Base-by-base conservation (phyloP, 2,113 vertebrate genomes). In the Gorsachius goisagi region DNA sequence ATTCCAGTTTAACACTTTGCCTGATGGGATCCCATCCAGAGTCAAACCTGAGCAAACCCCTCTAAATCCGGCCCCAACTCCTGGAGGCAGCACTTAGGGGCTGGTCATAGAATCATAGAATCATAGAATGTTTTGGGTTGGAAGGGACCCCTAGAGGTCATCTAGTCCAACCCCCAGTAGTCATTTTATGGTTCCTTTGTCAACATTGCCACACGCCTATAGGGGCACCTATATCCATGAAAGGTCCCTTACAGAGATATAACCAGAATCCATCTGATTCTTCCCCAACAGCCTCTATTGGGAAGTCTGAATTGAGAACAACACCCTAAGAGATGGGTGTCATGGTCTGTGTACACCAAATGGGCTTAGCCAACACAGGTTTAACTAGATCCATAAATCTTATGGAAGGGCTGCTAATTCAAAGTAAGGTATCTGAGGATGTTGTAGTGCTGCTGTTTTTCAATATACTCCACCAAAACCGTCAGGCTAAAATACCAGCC, bases 341-440 rank as follows among this genome's bases (percentile, higher is more conserved):
- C 44, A 49, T 30, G 27, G 7, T 45, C 71, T 55, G 55, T 10
- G 26, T 5, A 27, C 2, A 3, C 37, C 66, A 24, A 52, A 35
- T 14, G 13, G 75, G 17, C 4, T 83, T n/a, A 67, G 58, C 21
- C 17, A 35, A 88, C 85, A 89, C 14, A 35, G 59, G 53, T 83
- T 88, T 85, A 90, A 93, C 69, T 19, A 37, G 35, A 32, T 22
- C 8, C 71, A 88, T 58, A 90, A 92, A 85, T 33, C 53, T 59
- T 37, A 37, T 37, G 45, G 67, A 93, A 56, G 12, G 15, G 85
- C 67, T 95, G 71, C 49, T 90, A 35, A 73, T 89, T 80, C 94
- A 83, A 66, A 90, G 50, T 28, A 68, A 92, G 3, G 9, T 21
- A 71, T 28, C 64, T 53, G 44, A 83, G 60, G 55, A 47, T 32